A percentile compares a stretch with the other conserved stretches of the same genome.
Evolutionary conservation across 2,888 invertebrate species (phyloP).

Genomic region (Lasioglossum calceatum): DNA sequence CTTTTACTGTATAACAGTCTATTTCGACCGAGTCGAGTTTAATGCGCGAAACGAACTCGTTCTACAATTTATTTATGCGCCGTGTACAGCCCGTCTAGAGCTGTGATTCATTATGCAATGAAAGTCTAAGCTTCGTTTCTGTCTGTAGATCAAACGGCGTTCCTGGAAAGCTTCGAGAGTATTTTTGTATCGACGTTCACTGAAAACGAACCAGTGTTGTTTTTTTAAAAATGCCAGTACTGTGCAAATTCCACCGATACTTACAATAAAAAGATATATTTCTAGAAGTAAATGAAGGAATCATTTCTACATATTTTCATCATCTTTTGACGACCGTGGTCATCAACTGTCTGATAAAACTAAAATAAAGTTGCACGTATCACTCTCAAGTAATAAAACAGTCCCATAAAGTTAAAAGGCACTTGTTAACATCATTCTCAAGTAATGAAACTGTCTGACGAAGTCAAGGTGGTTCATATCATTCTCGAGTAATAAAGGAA

Average conservation of each 20-base stretch:
- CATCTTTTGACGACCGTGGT: too few relatives aligned
- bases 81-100: neutral
- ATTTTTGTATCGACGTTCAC: neutral
- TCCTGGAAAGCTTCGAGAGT: neutral
- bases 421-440: neutral
- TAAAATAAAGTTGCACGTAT: neutral
- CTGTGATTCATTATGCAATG: neutral
- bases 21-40: neutral
- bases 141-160: neutral
- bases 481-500: neutral
- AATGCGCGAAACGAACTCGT: neutral
- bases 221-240: neutral
- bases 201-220: neutral
- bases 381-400: neutral
- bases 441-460: neutral
- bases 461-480: neutral
- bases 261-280: neutral
- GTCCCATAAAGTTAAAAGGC: neutral
- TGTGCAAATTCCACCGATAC: neutral
- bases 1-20: constrained; percentile 15
- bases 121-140: neutral
- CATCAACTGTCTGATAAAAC: too few relatives aligned
- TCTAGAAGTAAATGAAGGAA: neutral
- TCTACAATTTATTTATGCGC: neutral
- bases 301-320: neutral